Base-by-base conservation (phyloP, 1,140 invertebrate genomes). In the Bombus pyrosoma region DNA sequence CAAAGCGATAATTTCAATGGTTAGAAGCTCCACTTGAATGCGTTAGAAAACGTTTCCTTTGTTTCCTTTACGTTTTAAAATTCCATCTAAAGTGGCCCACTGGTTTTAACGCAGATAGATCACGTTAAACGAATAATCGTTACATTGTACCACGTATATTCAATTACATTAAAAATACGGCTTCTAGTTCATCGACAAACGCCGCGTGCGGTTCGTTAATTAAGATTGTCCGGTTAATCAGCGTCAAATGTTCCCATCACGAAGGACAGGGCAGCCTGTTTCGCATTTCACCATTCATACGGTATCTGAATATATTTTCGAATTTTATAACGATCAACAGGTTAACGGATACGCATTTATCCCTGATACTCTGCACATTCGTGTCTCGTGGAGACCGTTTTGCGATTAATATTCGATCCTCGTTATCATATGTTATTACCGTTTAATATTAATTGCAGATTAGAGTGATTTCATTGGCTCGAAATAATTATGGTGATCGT, bases 251-350 rank as follows among this genome's bases (percentile, higher is more conserved):
- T 47, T 47, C n/a, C 68, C 12, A 53, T 62, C 68, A 37, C 68
- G 53, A 37, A 72, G 53, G 39, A 32, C 32, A 15, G n/a, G 18
- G 2, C 28, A 22, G 34, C 10, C 2, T 18, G 0, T 6, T 41
- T 57, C 66, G 39, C 64, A 47, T 69, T 83, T 39, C 47, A 37
- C 2, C 22, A 25, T 71, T 22, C n/a, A 5, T 22, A 6, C 10
- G n/a, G 37, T n/a, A 64, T 41, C 22, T 32, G 64, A n/a, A 32
- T 34, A 37, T 41, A 47, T 57, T 85, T 83, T 75, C 76, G 32
- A 85, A 71, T 85, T 85, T 85, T 85, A 72, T 80, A 85, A 85
- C 53, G 83, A 85, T 85, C 83, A 85, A 85, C 83, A 85, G 83
- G 83, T 85, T 73, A 62, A 80, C 39, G 81, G 28, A 75, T 76